Conservation (phyloP, 1,140 invertebrate genomes). For the Hyphantria cunea region DNA sequence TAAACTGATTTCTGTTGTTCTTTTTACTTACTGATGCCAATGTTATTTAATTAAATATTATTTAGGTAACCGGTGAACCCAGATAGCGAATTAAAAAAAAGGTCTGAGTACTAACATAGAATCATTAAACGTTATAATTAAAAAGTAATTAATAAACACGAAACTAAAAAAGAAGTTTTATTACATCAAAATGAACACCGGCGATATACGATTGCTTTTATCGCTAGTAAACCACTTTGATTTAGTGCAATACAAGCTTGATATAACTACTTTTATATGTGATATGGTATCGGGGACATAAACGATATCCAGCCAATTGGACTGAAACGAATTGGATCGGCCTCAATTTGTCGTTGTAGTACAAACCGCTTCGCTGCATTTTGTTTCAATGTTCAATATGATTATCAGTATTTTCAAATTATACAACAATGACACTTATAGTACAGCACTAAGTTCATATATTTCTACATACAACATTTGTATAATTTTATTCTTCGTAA, state of each 20-base stretch:
- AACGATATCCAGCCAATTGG: slow-evolving; percentile 77
- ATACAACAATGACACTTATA: slow-evolving; percentile 6
- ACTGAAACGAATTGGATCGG: slow-evolving; percentile 79
- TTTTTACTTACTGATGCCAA: too few species aligned
- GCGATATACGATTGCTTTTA: slow-evolving; percentile 40
- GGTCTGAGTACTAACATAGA: too few species aligned
- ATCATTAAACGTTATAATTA: too few species aligned
- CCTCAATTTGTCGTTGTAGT: slow-evolving; percentile 71
- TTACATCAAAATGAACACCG: slow-evolving; percentile 10
- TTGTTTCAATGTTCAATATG: slow-evolving; percentile 52
- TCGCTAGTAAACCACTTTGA: slow-evolving; percentile 50
- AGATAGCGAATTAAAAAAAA: too few species aligned
- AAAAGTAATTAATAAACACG: too few species aligned
- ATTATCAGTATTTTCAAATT: slow-evolving; percentile 28
- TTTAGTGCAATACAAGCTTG: slow-evolving; percentile 49
- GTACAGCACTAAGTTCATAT: neutral
- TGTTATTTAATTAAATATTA: too few species aligned
- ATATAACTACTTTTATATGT: slow-evolving; percentile 42
- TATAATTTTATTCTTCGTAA: slow-evolving; percentile 50
- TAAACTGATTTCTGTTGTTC: too few species aligned
- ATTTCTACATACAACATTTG: slow-evolving; percentile 13
- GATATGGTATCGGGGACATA: slow-evolving; percentile 66
- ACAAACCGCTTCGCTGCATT: slow-evolving; percentile 67
- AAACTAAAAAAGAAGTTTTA: too few species aligned
- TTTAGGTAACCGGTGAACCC: too few species aligned